Conservation (phyloP, 1,140 invertebrate species). For the Bombus consobrinus region DNA sequence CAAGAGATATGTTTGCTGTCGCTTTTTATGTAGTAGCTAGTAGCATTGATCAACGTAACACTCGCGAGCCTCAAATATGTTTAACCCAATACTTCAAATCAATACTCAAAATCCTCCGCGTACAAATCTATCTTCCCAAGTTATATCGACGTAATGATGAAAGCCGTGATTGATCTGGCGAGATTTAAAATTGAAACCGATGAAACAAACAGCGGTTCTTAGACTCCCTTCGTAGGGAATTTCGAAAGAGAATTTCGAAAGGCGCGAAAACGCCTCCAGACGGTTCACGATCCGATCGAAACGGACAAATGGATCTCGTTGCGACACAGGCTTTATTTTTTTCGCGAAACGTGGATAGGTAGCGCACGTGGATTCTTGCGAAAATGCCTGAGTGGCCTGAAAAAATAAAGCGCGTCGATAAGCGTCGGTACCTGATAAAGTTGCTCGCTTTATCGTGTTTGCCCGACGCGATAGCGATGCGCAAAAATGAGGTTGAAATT, state of each 20-base stretch:
- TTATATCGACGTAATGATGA: too few species aligned
- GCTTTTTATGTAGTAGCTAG: too few species aligned
- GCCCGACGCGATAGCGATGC: conserved; percentile 76
- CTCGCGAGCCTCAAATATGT: too few species aligned
- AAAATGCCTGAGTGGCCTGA: conserved; percentile 79
- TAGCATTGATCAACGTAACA: too few species aligned
- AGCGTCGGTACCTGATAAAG: conserved; percentile 74
- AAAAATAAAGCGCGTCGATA: conserved; percentile 79
- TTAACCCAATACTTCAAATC: too few species aligned
- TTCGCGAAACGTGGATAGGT: conserved; percentile 53
- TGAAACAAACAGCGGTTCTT: not conserved
- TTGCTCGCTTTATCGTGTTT: conserved; percentile 78
- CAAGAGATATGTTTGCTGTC: too few species aligned
- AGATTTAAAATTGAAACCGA: too few species aligned
- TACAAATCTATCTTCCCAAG: too few species aligned
- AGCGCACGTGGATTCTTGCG: conserved; percentile 73
- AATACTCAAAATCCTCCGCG: too few species aligned
- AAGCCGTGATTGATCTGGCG: too few species aligned
- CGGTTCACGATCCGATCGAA: too few species aligned
- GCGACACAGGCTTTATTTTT: conserved; percentile 66
- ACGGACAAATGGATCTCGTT: conserved; percentile 30
- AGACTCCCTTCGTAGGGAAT: not conserved
- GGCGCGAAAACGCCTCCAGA: not conserved
- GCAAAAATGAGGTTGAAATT: conserved; percentile 81
- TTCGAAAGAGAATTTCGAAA: not conserved